Base-by-base conservation (phyloP, 2,113 vertebrate genomes). In the Neotoma lepida region DNA sequence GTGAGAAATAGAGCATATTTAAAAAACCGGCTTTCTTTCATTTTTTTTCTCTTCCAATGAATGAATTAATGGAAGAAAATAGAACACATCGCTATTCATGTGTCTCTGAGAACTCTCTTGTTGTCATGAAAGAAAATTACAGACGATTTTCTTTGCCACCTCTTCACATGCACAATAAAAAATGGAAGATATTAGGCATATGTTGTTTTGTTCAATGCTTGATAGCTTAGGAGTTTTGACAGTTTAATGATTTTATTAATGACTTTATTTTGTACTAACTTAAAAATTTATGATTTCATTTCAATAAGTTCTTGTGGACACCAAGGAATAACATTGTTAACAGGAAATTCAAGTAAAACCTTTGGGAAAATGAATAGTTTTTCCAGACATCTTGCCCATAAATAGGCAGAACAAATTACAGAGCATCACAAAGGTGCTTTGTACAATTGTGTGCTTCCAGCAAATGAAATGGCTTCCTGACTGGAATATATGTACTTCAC, bases 161-260 rank as follows among this genome's bases (percentile, higher is more conserved):
- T 22, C 64, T 86, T 96, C 54, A 88, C 17, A 73, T 3, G 88
- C 44, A 78, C 10, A 51, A 88, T 80, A 84, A 84, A 84, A 90
- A 86, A 84, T 35, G 76, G 39, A 78, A 77, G 73, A 66, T 88
- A 63, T 80, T 82, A 77, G 49, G 15, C 7, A 77, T 76, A 61
- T 20, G 35, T 56, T 95, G 44, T 93, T 93, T 95, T 81, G 46
- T 49, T 91, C 63, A 81, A 63, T 77, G 58, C 28, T 96, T 96
- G 96, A 74, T 70, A 91, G 85, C 20, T 76, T 82, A 87, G 24
- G 63, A 90, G 17, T 91, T 95, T 94, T 93, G 84, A 82, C 64
- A 89, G 64, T 94, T 94, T 94, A 96, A 94, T 89, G n/a, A 91
- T 89, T 96, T 95, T 94, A 95, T 95, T 95, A 96, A 96, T 94